phyloP scores from a whole-genome alignment of 2,797 vertebrate genomes.

The Cossypha caffra region DNA sequence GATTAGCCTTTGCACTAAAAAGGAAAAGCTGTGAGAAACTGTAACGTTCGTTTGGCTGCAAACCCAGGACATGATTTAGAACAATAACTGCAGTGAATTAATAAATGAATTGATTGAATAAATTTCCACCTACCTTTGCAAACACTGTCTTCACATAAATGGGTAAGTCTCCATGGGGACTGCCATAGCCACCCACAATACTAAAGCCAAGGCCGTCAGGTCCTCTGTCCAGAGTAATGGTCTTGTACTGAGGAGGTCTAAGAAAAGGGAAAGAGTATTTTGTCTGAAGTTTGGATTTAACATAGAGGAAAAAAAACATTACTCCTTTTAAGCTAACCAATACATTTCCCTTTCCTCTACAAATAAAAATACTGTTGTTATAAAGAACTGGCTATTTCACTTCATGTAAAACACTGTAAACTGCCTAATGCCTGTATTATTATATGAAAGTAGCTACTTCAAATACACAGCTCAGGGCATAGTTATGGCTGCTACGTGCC shows the following conservation, averaged over 20 bases:
- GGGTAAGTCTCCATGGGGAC: conserved; percentile 95
- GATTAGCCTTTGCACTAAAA: not conserved
- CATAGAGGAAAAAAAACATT: not conserved
- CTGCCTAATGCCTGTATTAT: not conserved
- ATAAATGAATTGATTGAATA: not conserved
- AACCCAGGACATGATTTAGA: conserved; percentile 35
- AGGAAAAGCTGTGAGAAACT: conserved; percentile 31
- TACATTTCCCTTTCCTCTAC: not conserved
- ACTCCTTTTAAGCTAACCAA: not conserved
- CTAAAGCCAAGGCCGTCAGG: conserved; percentile 98
- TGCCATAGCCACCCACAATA: conserved; percentile 95
- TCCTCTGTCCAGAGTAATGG: conserved; percentile 90
- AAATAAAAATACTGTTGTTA: not conserved
- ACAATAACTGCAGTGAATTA: conserved; percentile 1
- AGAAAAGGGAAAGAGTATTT: not conserved
- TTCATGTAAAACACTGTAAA: not conserved
- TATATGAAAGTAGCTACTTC: not conserved
- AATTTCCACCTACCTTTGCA: conserved; percentile 85
- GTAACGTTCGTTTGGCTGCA: not conserved
- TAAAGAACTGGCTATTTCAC: not conserved
- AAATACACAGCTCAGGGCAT: not conserved
- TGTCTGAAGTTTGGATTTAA: not conserved
- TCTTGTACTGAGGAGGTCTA: conserved; percentile 95
- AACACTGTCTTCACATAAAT: conserved; percentile 99
- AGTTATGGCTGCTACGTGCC: not conserved